Base-by-base conservation (phyloP, 2,888 invertebrate species). In the Leptarthrus brevirostris region DNA sequence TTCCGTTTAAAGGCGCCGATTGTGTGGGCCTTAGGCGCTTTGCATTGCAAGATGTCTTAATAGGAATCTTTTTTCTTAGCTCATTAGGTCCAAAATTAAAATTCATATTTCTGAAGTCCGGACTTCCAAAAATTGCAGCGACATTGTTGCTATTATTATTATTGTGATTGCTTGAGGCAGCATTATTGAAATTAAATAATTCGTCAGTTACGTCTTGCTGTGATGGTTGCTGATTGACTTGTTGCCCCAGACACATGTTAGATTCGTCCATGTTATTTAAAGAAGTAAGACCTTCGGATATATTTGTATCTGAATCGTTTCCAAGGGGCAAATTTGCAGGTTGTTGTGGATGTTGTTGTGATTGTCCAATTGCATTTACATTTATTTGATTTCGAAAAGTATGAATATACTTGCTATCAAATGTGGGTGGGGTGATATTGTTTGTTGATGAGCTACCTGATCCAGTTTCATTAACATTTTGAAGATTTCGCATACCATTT, bases 341-440 rank as follows among this genome's bases (percentile, higher is more conserved):
- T 54, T 77, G 77, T 40, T 56, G 40, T 75, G 77, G 64, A 72
- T 76, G 71, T 8, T 53, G 74, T 18, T 40, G 72, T 16, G 69
- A 64, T 26, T 36, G 69, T 66, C 74, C 58, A 44, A 75, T 74
- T 22, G 74, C 36, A 40, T 76, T 78, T 10, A 54, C 72, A 64
- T 78, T 79, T 16, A 79, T 77, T 30, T 78, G 78, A 76, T 79
- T 79, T 3, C 79, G 79, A 61, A 78, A 78, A 61, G 78, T 78
- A 53, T 79, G 78, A 71, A 79, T 76, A 74, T 80, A 79, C 75
- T 81, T 79, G 77, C 76, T 77, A 74, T 78, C 77, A 73, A 77
- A 89, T 2, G 88, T 89, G 0, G 88, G 88, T 49, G 88, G 87
- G 26, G 86, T 86, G 78, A 87, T 86, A 54, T 87, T 87, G 12